A percentile compares a stretch with the other conserved stretches of the same genome.
Evolutionary conservation across 2,113 vertebrate genomes (phyloP).

Genomic region (Chaetorhynchus papuensis): DNA sequence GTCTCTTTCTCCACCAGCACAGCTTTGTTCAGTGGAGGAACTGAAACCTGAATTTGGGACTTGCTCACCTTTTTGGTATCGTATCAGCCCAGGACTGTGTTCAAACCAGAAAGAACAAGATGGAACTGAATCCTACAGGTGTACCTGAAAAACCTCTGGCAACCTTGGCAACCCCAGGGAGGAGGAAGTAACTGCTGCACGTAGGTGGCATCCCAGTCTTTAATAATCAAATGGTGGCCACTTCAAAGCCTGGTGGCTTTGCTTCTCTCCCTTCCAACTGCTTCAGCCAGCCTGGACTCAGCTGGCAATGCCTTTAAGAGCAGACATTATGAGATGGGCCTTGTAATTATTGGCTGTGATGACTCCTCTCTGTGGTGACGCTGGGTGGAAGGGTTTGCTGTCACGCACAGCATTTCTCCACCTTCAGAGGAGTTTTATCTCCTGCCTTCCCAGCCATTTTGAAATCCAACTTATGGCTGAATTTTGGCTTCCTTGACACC

Average conservation of each 20-base stretch:
- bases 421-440: neutral
- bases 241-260: neutral
- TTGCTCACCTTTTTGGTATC: neutral
- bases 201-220: neutral
- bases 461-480: neutral
- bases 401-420: rapidly evolving
- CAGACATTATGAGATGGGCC: neutral
- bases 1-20: neutral
- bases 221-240: neutral
- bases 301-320: neutral
- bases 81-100: neutral
- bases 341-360: neutral
- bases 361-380: neutral
- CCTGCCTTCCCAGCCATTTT: neutral
- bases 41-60: neutral
- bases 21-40: neutral
- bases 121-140: neutral
- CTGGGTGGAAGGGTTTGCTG: neutral
- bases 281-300: slow-evolving; percentile 4
- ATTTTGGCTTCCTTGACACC: neutral
- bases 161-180: neutral
- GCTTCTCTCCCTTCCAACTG: neutral
- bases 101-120: neutral
- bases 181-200: neutral
- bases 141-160: neutral